Evolutionary conservation across 2,888 invertebrate species (phyloP).

Genomic region (Hydraecia micacea): DNA sequence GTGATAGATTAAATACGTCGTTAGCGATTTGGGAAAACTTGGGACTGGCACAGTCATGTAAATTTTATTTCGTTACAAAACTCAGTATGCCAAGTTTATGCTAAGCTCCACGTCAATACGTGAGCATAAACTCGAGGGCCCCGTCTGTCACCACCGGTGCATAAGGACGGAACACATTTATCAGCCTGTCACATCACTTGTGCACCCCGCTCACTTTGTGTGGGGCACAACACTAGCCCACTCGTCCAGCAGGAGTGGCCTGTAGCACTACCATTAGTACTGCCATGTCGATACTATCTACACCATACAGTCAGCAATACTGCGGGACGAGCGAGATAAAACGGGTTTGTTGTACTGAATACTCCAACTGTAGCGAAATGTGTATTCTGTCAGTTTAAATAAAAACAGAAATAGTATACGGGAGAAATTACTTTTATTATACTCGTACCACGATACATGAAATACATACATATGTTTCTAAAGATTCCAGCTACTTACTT

Average conservation of each 20-base stretch:
- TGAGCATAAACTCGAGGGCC: not conserved
- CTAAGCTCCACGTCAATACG: slow-evolving; percentile 9
- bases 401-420: slow-evolving; percentile 1
- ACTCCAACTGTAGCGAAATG: not conserved
- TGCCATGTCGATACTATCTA: slow-evolving; percentile 14
- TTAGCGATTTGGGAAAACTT: not conserved
- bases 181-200: slow-evolving; percentile 26
- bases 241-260: slow-evolving; percentile 10
- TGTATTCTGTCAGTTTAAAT: slow-evolving; percentile 10
- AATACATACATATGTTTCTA: slow-evolving; percentile 3
- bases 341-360: slow-evolving; percentile 11
- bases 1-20: not conserved
- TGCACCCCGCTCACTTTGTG: slow-evolving; percentile 11
- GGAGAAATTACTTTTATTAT: not conserved
- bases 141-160: not conserved
- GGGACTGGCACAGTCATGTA: not conserved
- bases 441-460: not conserved
- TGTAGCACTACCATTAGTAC: slow-evolving; percentile 42
- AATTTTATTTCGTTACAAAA: not conserved
- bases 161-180: slow-evolving; percentile 22
- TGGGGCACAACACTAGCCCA: slow-evolving; percentile 2
- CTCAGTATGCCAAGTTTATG: not conserved
- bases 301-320: slow-evolving; percentile 6
- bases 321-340: slow-evolving; percentile 10
- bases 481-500: slow-evolving; percentile 21